Evolutionary conservation across 2,797 vertebrate species (phyloP).

Genomic region (Gadopsis marmoratus): DNA sequence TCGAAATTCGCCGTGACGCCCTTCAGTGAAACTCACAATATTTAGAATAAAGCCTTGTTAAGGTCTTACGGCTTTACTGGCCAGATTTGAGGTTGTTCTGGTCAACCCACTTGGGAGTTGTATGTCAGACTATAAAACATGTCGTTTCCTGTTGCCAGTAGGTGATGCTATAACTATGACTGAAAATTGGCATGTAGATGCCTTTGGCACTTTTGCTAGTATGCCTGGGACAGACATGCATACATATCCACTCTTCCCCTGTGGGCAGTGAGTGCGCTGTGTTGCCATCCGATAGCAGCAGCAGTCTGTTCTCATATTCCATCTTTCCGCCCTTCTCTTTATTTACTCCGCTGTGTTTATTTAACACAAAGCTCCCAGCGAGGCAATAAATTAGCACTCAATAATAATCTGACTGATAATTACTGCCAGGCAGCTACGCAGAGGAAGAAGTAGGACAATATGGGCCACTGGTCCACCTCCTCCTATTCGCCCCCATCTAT

Average conservation of each 20-base stretch:
- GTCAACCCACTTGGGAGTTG: no score
- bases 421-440: conserved; percentile 60
- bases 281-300: conserved; percentile 74
- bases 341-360: conserved; percentile 80
- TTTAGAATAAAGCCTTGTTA: no score
- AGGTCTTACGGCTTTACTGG: no score
- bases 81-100: no score
- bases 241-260: conserved; percentile 54
- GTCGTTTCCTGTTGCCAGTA: no score
- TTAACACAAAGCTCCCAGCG: conserved; percentile 83
- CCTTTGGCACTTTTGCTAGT: no score
- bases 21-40: no score
- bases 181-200: no score
- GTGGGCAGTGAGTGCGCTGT: conserved; percentile 59
- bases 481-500: conserved; percentile 14
- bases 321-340: conserved; percentile 54
- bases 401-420: conserved; percentile 85
- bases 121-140: no score
- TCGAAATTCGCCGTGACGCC: no score
- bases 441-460: conserved; percentile 57
- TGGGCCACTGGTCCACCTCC: conserved; percentile 50
- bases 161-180: no score
- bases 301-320: conserved; percentile 64
- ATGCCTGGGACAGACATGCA: conserved; percentile 50
- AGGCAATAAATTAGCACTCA: conserved; percentile 85